Percentiles rank a stretch among this genome's conserved stretches.
Evolutionary conservation across 2,797 vertebrate species (phyloP).

Genomic region (Sylvilagus floridanus): DNA sequence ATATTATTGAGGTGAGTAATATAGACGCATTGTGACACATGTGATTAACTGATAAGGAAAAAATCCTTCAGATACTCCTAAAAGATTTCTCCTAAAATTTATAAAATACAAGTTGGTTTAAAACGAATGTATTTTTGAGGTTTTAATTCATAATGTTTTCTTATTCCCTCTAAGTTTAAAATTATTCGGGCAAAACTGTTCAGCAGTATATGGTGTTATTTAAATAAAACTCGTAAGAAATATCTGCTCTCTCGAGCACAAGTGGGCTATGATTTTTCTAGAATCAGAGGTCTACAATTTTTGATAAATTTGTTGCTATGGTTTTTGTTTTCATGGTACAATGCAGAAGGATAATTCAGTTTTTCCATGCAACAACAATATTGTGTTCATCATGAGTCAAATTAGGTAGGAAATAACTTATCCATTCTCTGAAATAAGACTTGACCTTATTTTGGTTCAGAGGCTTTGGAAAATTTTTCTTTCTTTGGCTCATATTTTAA

Average conservation of each 20-base stretch:
- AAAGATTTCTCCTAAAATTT: background rate
- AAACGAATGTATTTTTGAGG: background rate
- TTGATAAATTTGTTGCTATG: background rate
- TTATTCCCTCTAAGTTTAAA: constrained; percentile 40
- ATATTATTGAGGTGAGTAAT: constrained; percentile 37
- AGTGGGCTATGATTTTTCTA: background rate
- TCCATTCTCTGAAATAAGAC: constrained; percentile 28
- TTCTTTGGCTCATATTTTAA: constrained; percentile 48
- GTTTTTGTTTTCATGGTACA: constrained; percentile 7
- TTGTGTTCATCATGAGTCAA: background rate
- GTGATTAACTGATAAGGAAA: constrained; percentile 45
- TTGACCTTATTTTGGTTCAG: constrained; percentile 47
- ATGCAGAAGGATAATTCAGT: background rate
- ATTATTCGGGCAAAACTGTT: constrained; percentile 25
- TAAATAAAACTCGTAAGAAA: background rate
- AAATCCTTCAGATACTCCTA: background rate
- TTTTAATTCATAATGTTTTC: constrained; percentile 49
- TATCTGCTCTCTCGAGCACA: background rate
- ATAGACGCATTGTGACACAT: background rate
- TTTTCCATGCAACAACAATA: background rate
- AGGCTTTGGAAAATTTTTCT: constrained; percentile 17
- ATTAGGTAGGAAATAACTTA: background rate
- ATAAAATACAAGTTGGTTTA: background rate
- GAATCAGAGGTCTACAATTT: background rate
- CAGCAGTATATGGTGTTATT: background rate